These are phyloP conservation scores for Uloborus diversus DNA, from an alignment of 1,140 invertebrate species.

Conservation along the genomic window DNA sequence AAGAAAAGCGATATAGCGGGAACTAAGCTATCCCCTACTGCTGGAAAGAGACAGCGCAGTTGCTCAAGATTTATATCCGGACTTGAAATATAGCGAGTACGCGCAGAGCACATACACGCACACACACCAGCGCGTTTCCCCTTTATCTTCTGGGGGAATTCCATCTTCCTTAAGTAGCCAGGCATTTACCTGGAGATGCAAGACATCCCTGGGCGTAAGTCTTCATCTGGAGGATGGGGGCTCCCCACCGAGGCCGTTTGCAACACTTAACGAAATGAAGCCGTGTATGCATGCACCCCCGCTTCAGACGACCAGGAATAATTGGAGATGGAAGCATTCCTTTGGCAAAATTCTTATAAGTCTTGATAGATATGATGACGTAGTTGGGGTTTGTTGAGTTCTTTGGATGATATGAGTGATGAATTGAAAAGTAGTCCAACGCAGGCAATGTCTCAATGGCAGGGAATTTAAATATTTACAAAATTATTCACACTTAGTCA, in stretches of 20 bases:
- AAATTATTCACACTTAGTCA: too few species aligned
- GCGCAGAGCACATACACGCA: not conserved
- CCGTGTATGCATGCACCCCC: not conserved
- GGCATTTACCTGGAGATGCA: slow-evolving; percentile 36
- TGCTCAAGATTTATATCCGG: slow-evolving; percentile 23
- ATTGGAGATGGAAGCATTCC: too few species aligned
- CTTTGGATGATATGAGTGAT: too few species aligned
- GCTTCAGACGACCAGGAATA: too few species aligned
- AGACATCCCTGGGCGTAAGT: not conserved
- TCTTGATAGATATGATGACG: too few species aligned
- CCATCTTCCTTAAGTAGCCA: slow-evolving; percentile 47
- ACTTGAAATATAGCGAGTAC: slow-evolving; percentile 34
- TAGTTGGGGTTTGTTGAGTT: too few species aligned
- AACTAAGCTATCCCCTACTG: not conserved
- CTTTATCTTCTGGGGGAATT: slow-evolving; percentile 29
- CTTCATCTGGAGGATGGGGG: not conserved
- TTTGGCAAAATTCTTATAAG: too few species aligned
- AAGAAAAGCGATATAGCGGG: slow-evolving; percentile 7
- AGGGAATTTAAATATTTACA: too few species aligned
- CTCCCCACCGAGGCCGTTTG: slow-evolving; percentile 11
- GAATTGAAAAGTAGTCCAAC: too few species aligned
- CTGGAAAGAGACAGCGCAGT: not conserved
- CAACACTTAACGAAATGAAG: slow-evolving; percentile 46
- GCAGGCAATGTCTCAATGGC: too few species aligned
- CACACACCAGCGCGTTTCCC: not conserved